These are phyloP conservation scores for Tetragonula carbonaria DNA, from an alignment of 2,888 invertebrate genomes.

Conservation along the genomic window DNA sequence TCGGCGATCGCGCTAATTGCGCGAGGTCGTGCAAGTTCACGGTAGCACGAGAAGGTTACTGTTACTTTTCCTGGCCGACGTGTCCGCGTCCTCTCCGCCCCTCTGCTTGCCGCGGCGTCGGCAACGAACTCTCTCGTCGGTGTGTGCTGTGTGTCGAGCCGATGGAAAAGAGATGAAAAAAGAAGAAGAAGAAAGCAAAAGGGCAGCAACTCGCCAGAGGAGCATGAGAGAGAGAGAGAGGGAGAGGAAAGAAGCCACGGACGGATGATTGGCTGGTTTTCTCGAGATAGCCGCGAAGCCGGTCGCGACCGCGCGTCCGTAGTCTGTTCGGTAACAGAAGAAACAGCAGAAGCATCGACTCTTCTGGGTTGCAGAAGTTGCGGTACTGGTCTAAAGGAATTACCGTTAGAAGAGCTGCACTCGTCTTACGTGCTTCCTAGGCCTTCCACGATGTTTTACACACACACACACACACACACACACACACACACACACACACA, in stretches of 20 bases:
- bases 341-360: constrained; percentile 67
- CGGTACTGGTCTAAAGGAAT: constrained; percentile 82
- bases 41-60: constrained; percentile 73
- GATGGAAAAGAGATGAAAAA: constrained; percentile 14
- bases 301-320: constrained; percentile 40
- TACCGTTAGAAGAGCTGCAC: constrained; percentile 82
- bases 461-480: neutral
- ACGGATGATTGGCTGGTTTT: constrained; percentile 72
- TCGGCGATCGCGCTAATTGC: constrained; percentile 60
- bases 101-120: constrained; percentile 15
- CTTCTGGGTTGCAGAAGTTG: constrained; percentile 77
- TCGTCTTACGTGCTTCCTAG: constrained; percentile 78
- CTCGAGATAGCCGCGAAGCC: constrained; percentile 62
- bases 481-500: constrained; percentile 17
- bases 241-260: constrained; percentile 47
- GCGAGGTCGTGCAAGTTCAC: constrained; percentile 69
- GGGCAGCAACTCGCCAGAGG: constrained; percentile 9
- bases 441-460: constrained; percentile 61
- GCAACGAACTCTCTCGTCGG: constrained; percentile 13
- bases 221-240: constrained; percentile 3
- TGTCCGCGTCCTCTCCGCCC: constrained; percentile 56
- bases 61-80: constrained; percentile 77
- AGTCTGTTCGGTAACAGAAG: constrained; percentile 60
- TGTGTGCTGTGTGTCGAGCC: neutral
- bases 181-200: constrained; percentile 9